phyloP scores from a whole-genome alignment of 2,888 invertebrate species.

The Drosophila picticornis region DNA sequence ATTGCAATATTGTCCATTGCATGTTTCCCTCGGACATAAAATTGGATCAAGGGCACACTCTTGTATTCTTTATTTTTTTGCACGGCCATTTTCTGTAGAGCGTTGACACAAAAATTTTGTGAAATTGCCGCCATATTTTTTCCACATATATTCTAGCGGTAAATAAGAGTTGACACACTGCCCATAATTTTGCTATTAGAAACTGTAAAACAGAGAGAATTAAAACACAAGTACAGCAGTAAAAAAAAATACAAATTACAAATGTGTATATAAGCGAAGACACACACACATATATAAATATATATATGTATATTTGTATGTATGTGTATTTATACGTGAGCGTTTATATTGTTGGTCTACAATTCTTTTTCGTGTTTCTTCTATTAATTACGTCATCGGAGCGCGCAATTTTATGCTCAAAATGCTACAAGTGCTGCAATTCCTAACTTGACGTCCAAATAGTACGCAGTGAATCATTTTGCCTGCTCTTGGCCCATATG shows the following conservation, averaged over 20 bases:
- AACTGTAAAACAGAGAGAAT: constrained; percentile 48
- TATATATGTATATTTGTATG: constrained; percentile 8
- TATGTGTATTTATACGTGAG: constrained; percentile 20
- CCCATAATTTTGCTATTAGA: constrained; percentile 30
- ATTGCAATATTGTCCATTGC: constrained; percentile 29
- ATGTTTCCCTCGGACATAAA: constrained; percentile 26
- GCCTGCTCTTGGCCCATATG: constrained; percentile 73
- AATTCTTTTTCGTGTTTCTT: constrained; percentile 61
- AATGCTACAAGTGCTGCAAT: constrained; percentile 59
- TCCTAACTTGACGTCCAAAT: constrained; percentile 56
- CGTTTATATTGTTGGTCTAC: constrained; percentile 43
- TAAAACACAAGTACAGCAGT: constrained; percentile 43
- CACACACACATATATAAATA: background rate
- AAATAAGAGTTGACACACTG: constrained; percentile 72
- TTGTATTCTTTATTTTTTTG: constrained; percentile 26
- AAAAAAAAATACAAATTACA: constrained; percentile 46
- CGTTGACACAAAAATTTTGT: constrained; percentile 59
- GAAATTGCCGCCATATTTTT: constrained; percentile 71
- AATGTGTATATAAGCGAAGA: constrained; percentile 30
- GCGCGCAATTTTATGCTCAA: constrained; percentile 65
- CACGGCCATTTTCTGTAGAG: constrained; percentile 68
- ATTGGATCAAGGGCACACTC: constrained; percentile 70
- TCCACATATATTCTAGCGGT: constrained; percentile 62
- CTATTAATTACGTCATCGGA: constrained; percentile 76
- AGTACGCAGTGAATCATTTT: constrained; percentile 69